phyloP scores from a whole-genome alignment of 1,140 invertebrate species.

The Trichoplusia ni region DNA sequence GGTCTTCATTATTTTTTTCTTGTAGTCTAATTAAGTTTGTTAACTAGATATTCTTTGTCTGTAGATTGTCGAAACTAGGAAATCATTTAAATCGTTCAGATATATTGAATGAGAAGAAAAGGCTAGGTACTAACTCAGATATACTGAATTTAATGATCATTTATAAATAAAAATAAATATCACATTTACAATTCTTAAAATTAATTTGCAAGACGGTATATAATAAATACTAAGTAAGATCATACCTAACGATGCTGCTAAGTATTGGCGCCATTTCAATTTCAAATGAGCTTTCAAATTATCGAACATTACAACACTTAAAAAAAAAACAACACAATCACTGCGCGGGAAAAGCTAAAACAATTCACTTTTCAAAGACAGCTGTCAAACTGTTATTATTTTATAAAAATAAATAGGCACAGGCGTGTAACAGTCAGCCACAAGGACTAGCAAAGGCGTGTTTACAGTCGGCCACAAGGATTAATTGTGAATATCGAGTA shows the following conservation, averaged over 20 bases:
- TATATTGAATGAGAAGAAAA: too few species aligned
- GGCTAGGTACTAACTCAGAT: too few species aligned
- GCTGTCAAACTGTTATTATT: constrained; percentile 11
- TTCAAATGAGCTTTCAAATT: constrained; percentile 54
- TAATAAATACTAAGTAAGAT: constrained; percentile 13
- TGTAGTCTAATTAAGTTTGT: too few species aligned
- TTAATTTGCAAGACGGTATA: too few species aligned
- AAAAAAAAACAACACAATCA: not conserved
- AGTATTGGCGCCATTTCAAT: constrained; percentile 76
- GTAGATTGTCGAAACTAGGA: too few species aligned
- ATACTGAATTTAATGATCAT: too few species aligned
- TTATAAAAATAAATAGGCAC: constrained; percentile 31
- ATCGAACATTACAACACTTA: constrained; percentile 54
- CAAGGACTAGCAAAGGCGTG: constrained; percentile 55
- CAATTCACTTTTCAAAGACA: constrained; percentile 14
- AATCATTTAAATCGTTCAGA: too few species aligned
- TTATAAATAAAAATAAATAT: too few species aligned
- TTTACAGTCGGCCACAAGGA: constrained; percentile 49
- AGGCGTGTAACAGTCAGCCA: constrained; percentile 54
- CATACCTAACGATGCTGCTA: constrained; percentile 72
- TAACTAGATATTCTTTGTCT: too few species aligned
- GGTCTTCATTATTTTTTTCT: too few species aligned
- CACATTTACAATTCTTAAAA: too few species aligned
- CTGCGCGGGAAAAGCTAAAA: not conserved
- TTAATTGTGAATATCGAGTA: constrained; percentile 48